Evolutionary conservation across 2,797 vertebrate species (phyloP), one percentile per base, ranked within the genome.

Genomic region (Sparus aurata): DNA sequence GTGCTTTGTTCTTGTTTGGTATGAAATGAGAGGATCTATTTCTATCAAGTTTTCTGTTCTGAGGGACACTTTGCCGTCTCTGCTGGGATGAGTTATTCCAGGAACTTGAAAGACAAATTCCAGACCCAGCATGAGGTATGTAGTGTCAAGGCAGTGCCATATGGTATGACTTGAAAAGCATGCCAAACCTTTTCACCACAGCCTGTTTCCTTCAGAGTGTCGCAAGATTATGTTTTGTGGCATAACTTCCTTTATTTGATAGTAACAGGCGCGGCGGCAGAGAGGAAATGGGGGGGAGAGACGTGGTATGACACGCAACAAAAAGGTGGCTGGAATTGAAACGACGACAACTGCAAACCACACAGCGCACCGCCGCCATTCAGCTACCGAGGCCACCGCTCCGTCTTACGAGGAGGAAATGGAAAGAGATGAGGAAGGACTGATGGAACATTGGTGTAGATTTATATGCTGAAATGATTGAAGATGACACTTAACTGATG

Each of bases 1-100:
- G 18, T 66, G 78, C 91, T 93, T 92, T 88, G 87, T 89, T 90
- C 89, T 89, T 92, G 80, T 93, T 92, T 91, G 82, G 85, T 91
- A 87, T 65, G 78, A 92, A 89, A 93, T 91, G 81, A 90, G 82
- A 90, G 67, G 77, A 87, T 89, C 73, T 77, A 80, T 55, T 88
- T 90, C 86, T 86, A 90, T 92, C 82, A 85, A 64, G 83, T 86
- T 86, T 85, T 79, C 76, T 85, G 73, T 86, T 90, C 75, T 75
- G 65, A 85, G 82, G 69, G 84, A 88, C 86, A 85, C 77, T 85
- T 90, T 87, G 75, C 71, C 75, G 87, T 63, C 60, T 86, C 74
- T 81, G 71, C 71, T n/a, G 50, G 66, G 58, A 88, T 68, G 62
- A 73, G 74, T 82, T 85, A 87, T 91, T 92, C 78, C 76, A 69